A percentile compares a stretch with the other conserved stretches of the same genome.
Conservation (phyloP, 2,888 invertebrate genomes). For the Glyphotaelius pellucidus region DNA sequence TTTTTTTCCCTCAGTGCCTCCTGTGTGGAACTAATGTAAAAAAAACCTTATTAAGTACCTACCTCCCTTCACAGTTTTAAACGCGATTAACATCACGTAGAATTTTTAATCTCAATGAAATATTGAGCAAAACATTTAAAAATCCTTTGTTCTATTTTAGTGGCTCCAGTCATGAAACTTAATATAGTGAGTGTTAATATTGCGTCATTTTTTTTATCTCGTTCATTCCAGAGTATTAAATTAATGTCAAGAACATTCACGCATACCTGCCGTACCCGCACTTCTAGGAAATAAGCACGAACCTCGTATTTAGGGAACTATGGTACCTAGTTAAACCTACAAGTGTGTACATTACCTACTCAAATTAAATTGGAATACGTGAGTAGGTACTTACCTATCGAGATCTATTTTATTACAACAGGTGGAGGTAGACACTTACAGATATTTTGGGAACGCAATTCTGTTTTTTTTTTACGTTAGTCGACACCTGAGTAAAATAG, state of each 20-base stretch:
- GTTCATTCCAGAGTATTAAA: background rate
- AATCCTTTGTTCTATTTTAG: background rate
- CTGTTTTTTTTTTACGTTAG: no score
- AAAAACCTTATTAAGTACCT: no score
- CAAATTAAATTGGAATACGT: background rate
- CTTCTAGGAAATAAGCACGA: constrained; percentile 11
- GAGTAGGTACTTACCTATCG: background rate
- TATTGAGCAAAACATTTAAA: background rate
- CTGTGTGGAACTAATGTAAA: no score
- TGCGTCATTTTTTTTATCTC: background rate
- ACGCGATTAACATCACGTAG: no score
- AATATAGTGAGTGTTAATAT: background rate
- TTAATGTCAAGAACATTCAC: background rate
- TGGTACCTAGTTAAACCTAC: no score
- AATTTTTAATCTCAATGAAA: background rate
- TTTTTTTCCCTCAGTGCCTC: no score
- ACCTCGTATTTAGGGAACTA: background rate
- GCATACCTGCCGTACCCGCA: background rate
- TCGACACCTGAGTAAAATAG: no score
- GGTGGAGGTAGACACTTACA: background rate
- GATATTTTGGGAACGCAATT: background rate
- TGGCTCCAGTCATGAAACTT: background rate
- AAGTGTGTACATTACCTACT: background rate
- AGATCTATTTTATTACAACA: background rate
- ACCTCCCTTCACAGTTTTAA: no score